phyloP scores from a whole-genome alignment of 2,888 invertebrate genomes.

The Eupithecia exiguata region DNA sequence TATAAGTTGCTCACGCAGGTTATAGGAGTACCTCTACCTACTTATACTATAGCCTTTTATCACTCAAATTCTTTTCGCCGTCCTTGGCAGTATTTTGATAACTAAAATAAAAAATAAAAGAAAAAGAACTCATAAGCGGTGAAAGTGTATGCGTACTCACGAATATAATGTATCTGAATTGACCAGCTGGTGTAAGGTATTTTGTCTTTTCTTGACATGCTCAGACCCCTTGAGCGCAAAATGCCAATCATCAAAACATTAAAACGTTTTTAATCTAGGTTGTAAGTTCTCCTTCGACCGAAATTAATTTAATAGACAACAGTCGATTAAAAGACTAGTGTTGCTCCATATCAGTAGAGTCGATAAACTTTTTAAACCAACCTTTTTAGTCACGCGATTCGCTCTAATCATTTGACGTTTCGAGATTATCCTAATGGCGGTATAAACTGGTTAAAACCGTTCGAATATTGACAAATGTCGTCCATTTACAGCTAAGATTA shows the following conservation, averaged over 20 bases:
- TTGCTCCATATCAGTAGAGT: slow-evolving; percentile 49
- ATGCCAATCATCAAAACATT: neutral
- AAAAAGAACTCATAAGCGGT: too few species aligned
- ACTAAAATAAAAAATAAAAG: too few species aligned
- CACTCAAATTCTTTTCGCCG: too few species aligned
- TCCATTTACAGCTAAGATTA: slow-evolving; percentile 60
- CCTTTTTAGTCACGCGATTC: slow-evolving; percentile 77
- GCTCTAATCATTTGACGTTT: slow-evolving; percentile 72
- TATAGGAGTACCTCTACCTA: neutral
- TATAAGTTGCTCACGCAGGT: neutral
- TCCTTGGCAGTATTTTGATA: too few species aligned
- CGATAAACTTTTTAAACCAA: slow-evolving; percentile 74
- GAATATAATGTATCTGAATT: neutral
- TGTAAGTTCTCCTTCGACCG: neutral
- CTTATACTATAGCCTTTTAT: too few species aligned
- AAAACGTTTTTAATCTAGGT: neutral
- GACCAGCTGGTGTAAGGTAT: neutral
- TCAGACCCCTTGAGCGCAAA: neutral
- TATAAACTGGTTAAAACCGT: slow-evolving; percentile 47
- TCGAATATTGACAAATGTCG: slow-evolving; percentile 76
- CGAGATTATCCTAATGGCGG: slow-evolving; percentile 72
- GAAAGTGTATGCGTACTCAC: too few species aligned
- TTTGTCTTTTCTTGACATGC: neutral
- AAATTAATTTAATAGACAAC: slow-evolving; percentile 22
- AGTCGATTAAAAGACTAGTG: slow-evolving; percentile 24